A percentile compares a stretch with the other conserved stretches of the same genome.
Evolutionary conservation across 2,888 invertebrate species (phyloP).

Genomic region (Hirtodrosophila trivittata): DNA sequence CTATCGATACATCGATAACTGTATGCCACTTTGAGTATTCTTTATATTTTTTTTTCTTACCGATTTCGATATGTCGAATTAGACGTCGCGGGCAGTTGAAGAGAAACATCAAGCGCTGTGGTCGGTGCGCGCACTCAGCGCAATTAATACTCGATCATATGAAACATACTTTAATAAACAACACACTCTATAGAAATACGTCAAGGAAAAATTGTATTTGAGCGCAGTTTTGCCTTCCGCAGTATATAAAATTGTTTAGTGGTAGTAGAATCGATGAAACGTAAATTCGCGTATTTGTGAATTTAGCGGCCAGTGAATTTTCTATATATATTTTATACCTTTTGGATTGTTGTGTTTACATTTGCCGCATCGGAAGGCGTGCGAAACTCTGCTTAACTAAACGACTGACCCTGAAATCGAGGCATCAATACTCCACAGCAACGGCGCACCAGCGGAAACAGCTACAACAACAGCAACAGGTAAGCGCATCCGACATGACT

Average conservation of each 20-base stretch:
- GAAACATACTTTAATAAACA: slow-evolving; percentile 44
- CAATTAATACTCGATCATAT: slow-evolving; percentile 28
- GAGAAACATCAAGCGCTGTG: slow-evolving; percentile 37
- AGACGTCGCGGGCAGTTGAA: slow-evolving; percentile 49
- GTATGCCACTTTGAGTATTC: slow-evolving; percentile 44
- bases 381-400: not conserved
- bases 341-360: slow-evolving; percentile 17
- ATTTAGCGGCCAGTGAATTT: slow-evolving; percentile 1
- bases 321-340: slow-evolving; percentile 3
- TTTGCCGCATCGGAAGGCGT: slow-evolving; percentile 28
- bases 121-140: slow-evolving; percentile 46
- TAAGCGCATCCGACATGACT: slow-evolving; percentile 36
- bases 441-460: slow-evolving; percentile 31
- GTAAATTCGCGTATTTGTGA: slow-evolving; percentile 22
- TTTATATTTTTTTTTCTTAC: too few species aligned
- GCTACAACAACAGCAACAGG: slow-evolving; percentile 45
- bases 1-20: slow-evolving; percentile 28
- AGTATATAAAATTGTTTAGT: slow-evolving; percentile 22
- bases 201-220: slow-evolving; percentile 48
- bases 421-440: slow-evolving; percentile 25
- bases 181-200: slow-evolving; percentile 58
- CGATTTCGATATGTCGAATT: slow-evolving; percentile 43
- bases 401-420: slow-evolving; percentile 23
- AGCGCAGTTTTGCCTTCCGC: slow-evolving; percentile 32
- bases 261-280: slow-evolving; percentile 20